Evolutionary conservation across 2,113 vertebrate species (phyloP).

Genomic region (Nanorana parkeri): DNA sequence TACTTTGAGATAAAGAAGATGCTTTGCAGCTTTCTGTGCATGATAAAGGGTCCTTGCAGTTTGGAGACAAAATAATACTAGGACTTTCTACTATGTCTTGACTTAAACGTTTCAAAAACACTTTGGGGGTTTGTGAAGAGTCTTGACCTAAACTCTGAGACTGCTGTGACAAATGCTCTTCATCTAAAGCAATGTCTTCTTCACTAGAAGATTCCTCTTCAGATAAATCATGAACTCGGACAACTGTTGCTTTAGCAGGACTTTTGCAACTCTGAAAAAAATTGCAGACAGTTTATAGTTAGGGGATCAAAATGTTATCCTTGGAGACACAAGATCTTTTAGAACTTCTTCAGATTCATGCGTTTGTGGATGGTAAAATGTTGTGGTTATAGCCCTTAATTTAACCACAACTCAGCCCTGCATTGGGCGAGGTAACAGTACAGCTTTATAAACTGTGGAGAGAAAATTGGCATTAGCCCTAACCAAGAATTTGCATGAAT

Average conservation of each 20-base stretch:
- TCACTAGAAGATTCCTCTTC: slow-evolving; percentile 62
- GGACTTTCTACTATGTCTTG: slow-evolving; percentile 72
- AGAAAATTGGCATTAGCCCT: no score
- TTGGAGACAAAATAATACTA: slow-evolving; percentile 72
- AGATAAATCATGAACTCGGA: slow-evolving; percentile 51
- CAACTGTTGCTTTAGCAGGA: slow-evolving; percentile 64
- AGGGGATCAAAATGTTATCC: no score
- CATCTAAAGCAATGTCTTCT: slow-evolving; percentile 19
- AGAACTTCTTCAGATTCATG: no score
- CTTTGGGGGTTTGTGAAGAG: slow-evolving; percentile 66
- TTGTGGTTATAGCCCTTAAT: no score
- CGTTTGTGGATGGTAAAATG: no score
- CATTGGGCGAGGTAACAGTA: no score
- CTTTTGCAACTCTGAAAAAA: slow-evolving; percentile 77
- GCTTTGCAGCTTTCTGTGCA: slow-evolving; percentile 67
- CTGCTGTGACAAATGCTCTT: not conserved
- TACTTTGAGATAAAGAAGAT: slow-evolving; percentile 65
- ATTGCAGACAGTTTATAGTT: not conserved
- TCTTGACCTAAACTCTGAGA: slow-evolving; percentile 32
- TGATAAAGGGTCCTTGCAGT: slow-evolving; percentile 69
- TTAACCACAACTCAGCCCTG: no score
- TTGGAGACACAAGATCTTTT: no score
- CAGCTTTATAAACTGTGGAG: no score
- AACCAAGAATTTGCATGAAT: no score
- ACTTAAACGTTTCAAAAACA: slow-evolving; percentile 73